A percentile compares a stretch with the other conserved stretches of the same genome.
phyloP scores from a whole-genome alignment of 2,888 invertebrate species.

The Lepas anatifera region DNA sequence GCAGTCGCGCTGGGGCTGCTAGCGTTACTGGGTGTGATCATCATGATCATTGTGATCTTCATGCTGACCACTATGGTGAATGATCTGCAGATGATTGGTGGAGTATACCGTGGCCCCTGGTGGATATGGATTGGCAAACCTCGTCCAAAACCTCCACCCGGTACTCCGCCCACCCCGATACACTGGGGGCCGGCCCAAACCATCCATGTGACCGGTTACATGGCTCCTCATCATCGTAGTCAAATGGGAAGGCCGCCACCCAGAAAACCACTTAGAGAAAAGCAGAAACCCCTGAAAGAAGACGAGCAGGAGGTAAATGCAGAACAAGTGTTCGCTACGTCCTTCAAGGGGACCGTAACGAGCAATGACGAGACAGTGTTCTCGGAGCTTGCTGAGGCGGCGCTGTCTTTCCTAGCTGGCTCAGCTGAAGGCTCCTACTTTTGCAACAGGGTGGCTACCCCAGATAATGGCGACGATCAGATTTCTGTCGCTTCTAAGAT shows the following conservation, averaged over 20 bases:
- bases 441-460: neutral
- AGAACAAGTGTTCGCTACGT: neutral
- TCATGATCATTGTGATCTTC: neutral
- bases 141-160: neutral
- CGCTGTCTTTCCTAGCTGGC: neutral
- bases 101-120: neutral
- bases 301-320: no score
- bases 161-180: neutral
- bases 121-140: neutral
- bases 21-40: neutral
- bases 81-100: neutral
- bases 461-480: no score
- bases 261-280: neutral
- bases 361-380: neutral
- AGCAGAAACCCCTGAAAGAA: no score
- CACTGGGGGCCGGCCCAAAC: no score
- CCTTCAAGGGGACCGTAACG: neutral
- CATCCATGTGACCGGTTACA: no score
- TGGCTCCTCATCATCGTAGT: no score
- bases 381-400: neutral
- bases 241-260: no score
- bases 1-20: neutral
- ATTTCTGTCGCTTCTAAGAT: no score
- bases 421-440: neutral
- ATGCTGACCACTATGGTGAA: neutral